Percentiles rank a stretch among this genome's conserved stretches.
These are phyloP conservation scores for Propsilocerus akamusi DNA, from an alignment of 1,140 invertebrate genomes.

Conservation along the genomic window DNA sequence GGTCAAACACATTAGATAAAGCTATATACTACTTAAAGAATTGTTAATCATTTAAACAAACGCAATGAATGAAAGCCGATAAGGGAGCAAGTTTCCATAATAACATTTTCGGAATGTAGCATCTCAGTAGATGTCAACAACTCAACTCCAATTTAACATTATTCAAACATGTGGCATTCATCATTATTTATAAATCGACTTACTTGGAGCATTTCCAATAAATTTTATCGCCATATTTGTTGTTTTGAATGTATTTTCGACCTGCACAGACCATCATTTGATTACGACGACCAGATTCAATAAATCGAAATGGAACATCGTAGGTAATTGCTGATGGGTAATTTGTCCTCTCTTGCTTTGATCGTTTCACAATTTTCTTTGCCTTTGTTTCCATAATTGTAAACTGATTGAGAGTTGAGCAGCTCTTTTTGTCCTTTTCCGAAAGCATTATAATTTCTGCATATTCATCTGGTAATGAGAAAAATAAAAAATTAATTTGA, in stretches of 20 bases:
- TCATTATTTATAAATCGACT: too few relatives aligned
- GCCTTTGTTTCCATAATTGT: background rate
- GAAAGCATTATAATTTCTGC: background rate
- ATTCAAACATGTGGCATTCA: too few relatives aligned
- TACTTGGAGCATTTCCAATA: too few relatives aligned
- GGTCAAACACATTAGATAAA: too few relatives aligned
- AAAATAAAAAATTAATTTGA: background rate
- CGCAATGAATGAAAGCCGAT: too few relatives aligned
- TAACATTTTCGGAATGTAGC: too few relatives aligned
- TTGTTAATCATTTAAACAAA: too few relatives aligned
- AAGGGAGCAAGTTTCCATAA: too few relatives aligned
- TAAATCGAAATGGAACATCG: background rate
- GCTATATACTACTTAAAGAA: too few relatives aligned
- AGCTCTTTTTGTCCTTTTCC: background rate
- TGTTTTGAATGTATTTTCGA: conserved; percentile 20
- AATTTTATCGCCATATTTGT: conserved; percentile 19
- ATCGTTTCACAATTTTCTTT: too few relatives aligned
- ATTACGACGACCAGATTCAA: conserved; percentile 14
- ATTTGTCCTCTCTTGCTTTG: background rate
- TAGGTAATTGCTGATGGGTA: background rate
- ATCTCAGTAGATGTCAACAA: too few relatives aligned
- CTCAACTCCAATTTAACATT: too few relatives aligned
- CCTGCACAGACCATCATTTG: conserved; percentile 15
- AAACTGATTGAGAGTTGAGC: background rate
- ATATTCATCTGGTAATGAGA: background rate